Base-by-base conservation (phyloP, 1,140 invertebrate species). In the Nephotettix cincticeps region DNA sequence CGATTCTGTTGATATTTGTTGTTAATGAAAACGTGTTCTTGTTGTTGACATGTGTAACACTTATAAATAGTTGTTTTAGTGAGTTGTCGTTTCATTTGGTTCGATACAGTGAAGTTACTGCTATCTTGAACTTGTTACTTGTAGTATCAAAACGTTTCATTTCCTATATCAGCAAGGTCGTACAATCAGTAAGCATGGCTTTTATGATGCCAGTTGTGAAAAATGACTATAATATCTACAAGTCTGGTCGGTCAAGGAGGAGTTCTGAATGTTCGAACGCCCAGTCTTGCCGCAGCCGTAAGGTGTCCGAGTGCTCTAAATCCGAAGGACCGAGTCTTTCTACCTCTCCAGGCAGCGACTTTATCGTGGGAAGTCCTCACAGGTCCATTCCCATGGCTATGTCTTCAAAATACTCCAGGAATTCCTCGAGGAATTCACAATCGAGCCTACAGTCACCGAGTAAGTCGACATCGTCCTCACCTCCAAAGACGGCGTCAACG, bases 201-300 rank as follows among this genome's bases (percentile, higher is more conserved):
- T 95, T 95, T 83, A 94, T 95, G 93, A 94, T 94, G 91, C 93
- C 93, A 43, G 92, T 95, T 73, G 88, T 95, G 80, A 94, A 94
- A 86, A 95, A 95, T 82, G 92, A 95, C 82, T 95, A 91, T 86
- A 91, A 95, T 80, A 94, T 95, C 80, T 95, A 95, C 85, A 92
- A 93, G 83, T 90, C 89, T 70, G 90, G 91, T 80, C 86, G 91
- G 66, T 87, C 86, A 70, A 84, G 91, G 67, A 85, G 89, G 29
- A 86, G 86, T 25, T 93, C 91, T 9, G 91, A 93, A 78, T 90
- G 89, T 70, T 88, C 89, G 23, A 89, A 89, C 82, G 84, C 87
- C 73, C 81, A 84, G 67, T 79, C 84, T 25, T 89, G 89, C 70
- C 87, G 90, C 43, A 89, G 87, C 71, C 84, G 91, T 72, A 92